These are phyloP conservation scores for Aselliscus stoliczkanus DNA, from an alignment of 2,797 vertebrate species.

Conservation along the genomic window DNA sequence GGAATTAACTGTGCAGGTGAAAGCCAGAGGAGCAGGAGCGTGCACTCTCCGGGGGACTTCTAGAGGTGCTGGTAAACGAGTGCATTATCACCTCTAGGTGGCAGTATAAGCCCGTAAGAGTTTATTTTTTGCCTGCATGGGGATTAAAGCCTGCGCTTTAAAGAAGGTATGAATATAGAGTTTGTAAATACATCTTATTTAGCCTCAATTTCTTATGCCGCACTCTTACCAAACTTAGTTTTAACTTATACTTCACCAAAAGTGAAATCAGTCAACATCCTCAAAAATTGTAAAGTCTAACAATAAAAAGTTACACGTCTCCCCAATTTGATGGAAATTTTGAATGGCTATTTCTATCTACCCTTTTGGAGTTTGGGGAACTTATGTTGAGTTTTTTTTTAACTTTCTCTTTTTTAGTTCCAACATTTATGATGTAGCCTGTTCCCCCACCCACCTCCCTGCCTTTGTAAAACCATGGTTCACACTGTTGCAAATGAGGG, in stretches of 20 bases:
- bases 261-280: neutral
- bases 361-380: neutral
- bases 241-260: neutral
- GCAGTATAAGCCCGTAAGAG: neutral
- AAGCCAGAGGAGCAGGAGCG: neutral
- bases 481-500: constrained; percentile 45
- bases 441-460: neutral
- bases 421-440: neutral
- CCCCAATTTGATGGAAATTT: neutral
- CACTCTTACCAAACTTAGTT: neutral
- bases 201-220: neutral
- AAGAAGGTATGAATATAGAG: neutral
- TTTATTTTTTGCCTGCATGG: neutral
- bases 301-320: neutral
- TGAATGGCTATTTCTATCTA: constrained; percentile 27
- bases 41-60: neutral
- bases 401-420: neutral
- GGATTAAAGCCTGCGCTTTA: neutral
- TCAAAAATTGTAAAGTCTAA: neutral
- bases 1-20: neutral
- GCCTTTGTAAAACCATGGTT: constrained; percentile 11
- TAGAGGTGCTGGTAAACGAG: too few species aligned
- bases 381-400: neutral
- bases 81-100: neutral
- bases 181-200: neutral